Percentiles rank a stretch among this genome's conserved stretches.
Conservation (phyloP, 2,113 vertebrate genomes). For the Damaliscus lunatus region DNA sequence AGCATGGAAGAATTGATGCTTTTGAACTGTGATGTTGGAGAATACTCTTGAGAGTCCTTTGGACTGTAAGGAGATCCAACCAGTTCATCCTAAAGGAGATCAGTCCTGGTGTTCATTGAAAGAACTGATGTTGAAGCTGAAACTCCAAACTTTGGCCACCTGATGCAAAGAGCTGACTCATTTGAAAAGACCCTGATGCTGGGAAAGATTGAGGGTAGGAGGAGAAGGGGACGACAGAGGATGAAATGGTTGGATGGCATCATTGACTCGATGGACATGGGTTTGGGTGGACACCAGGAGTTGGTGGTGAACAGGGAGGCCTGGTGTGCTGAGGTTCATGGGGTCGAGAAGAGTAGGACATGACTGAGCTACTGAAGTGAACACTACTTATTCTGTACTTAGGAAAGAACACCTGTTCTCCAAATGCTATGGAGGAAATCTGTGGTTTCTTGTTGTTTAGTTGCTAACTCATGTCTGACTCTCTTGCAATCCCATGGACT, state of each 20-base stretch:
- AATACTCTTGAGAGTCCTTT: background rate
- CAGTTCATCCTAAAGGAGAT: background rate
- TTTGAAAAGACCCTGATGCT: background rate
- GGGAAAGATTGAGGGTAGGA: background rate
- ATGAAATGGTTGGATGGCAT: background rate
- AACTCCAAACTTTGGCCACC: background rate
- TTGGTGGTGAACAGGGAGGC: background rate
- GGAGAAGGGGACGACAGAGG: background rate
- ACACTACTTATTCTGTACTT: background rate
- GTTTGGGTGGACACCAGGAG: background rate
- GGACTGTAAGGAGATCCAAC: background rate
- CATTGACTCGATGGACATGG: background rate
- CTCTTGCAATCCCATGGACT: background rate
- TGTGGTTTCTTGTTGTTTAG: background rate
- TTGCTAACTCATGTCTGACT: background rate
- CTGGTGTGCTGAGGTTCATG: background rate
- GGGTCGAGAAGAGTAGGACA: background rate
- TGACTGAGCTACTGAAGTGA: background rate
- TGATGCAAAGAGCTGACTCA: background rate
- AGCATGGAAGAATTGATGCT: rapidly evolving
- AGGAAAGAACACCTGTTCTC: background rate
- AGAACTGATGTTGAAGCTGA: background rate
- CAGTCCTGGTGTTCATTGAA: too few species aligned
- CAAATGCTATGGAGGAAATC: background rate
- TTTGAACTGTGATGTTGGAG: too few species aligned